Evolutionary conservation across 1,140 invertebrate species (phyloP), one percentile per base, ranked within the genome.

Genomic region (Anastrepha ludens): DNA sequence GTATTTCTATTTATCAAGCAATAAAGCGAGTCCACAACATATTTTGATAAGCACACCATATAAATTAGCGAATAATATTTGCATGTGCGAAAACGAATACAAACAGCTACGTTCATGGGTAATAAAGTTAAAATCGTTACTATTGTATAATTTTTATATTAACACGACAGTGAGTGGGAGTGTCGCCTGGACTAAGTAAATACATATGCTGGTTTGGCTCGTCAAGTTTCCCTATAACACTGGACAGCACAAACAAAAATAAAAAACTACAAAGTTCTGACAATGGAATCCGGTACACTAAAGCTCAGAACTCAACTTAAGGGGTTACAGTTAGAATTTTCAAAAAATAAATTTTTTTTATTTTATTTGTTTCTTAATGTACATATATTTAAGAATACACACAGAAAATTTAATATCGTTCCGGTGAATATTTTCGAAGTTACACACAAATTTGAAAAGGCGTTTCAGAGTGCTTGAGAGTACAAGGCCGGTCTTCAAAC

Each of bases 111-210:
- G 2, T 20, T 29, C 65, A 70, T 70, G 65, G 20, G 39, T 4
- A 3, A 70, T 41, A 41, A 70, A 29, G 13, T 13, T 39, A 29
- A 29, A 29, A 29, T 39, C 11, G 9, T 29, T 41, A 70, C 29
- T 44, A 70, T 44, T 70, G 65, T 70, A 39, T 70, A 70, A 29
- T 11, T 44, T 70, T 70, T 15, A 70, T 11, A 70, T 70, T 70
- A 70, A 2, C 65, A 64, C 62, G 7, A 64, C n/a, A 44, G 39
- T 13, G 4, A 70, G 9, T 70, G 9, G 8, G 8, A 7, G 8
- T 11, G 39, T 44, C 65, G 13, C 39, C 39, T 29, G 13, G 29
- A 29, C 29, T 29, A 41, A 29, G 3, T 13, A 70, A 70, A 41
- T 41, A 67, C 7, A 67, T 29, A 44, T 2, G 39, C 39, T 41